These are phyloP conservation scores for Chondrilla cf. caribensis DNA, from an alignment of 37 sponge, comb jelly and placozoan species.

Conservation along the genomic window DNA sequence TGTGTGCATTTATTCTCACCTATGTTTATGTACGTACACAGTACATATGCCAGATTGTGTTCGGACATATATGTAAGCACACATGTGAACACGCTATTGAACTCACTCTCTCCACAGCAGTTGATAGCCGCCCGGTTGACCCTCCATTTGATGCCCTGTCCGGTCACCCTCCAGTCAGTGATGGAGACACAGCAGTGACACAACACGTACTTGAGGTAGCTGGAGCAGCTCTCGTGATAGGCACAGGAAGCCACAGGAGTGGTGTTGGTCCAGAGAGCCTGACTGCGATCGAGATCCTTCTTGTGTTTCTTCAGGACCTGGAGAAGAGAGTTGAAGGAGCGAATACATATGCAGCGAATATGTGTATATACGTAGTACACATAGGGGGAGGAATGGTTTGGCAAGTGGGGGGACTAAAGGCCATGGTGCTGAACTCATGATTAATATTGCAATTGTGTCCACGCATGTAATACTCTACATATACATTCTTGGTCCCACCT, in stretches of 20 bases:
- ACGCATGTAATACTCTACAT: no score
- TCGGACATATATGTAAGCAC: background rate
- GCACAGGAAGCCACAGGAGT: constrained; percentile 66
- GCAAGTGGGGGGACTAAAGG: no score
- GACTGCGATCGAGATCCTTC: constrained; percentile 69
- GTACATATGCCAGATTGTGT: background rate
- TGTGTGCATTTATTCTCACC: background rate
- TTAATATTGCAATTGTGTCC: no score
- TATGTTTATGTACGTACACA: background rate
- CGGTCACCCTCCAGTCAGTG: constrained; percentile 79
- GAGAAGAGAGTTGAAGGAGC: background rate
- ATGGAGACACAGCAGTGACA: constrained; percentile 73
- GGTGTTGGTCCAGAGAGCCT: constrained; percentile 70
- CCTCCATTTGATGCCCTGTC: constrained; percentile 81
- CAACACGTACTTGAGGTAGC: constrained; percentile 34
- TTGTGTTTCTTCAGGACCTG: constrained; percentile 82
- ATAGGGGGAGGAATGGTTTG: no score
- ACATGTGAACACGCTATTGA: background rate
- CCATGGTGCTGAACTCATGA: no score
- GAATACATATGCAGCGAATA: background rate
- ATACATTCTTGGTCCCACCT: no score
- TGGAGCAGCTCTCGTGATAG: constrained; percentile 60
- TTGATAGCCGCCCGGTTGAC: constrained; percentile 65
- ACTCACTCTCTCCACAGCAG: constrained; percentile 72
- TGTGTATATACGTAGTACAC: no score